These are phyloP conservation scores for Ceratina calcarata DNA, from an alignment of 1,140 invertebrate species.

Conservation along the genomic window DNA sequence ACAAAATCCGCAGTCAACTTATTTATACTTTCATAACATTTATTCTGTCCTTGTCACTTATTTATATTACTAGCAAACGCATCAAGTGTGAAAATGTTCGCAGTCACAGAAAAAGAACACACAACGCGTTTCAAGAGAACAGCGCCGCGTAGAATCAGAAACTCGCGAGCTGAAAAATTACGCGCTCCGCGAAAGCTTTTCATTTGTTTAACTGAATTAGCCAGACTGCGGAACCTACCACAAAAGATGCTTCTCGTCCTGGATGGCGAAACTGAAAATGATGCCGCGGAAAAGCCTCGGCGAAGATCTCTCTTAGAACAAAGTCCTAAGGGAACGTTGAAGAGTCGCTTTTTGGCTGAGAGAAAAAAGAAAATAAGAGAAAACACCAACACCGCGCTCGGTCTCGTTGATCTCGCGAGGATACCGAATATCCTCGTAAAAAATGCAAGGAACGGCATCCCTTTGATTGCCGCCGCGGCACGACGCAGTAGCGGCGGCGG, in stretches of 20 bases:
- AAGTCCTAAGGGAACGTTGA: neutral
- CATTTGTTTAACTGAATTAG: slow-evolving; percentile 16
- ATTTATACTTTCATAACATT: too few relatives aligned
- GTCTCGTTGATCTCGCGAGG: slow-evolving; percentile 6
- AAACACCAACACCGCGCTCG: neutral
- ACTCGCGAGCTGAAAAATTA: neutral
- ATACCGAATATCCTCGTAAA: slow-evolving; percentile 19
- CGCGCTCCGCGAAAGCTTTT: neutral
- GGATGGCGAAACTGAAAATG: neutral
- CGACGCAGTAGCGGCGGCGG: neutral
- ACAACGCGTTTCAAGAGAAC: neutral
- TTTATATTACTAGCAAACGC: too few relatives aligned
- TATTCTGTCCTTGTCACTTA: too few relatives aligned
- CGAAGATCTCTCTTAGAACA: neutral
- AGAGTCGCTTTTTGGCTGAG: neutral
- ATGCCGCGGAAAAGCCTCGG: neutral
- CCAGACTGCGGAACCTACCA: neutral
- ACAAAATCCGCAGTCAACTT: too few relatives aligned
- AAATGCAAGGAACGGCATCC: slow-evolving; percentile 2
- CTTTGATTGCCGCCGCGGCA: slow-evolving; percentile 16
- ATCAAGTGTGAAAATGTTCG: too few relatives aligned
- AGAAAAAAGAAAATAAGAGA: neutral
- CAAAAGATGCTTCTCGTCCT: neutral
- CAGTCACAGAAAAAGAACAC: neutral
- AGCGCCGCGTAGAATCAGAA: neutral